These are phyloP conservation scores for Melospiza georgiana DNA, from an alignment of 2,113 vertebrate genomes.

Conservation along the genomic window DNA sequence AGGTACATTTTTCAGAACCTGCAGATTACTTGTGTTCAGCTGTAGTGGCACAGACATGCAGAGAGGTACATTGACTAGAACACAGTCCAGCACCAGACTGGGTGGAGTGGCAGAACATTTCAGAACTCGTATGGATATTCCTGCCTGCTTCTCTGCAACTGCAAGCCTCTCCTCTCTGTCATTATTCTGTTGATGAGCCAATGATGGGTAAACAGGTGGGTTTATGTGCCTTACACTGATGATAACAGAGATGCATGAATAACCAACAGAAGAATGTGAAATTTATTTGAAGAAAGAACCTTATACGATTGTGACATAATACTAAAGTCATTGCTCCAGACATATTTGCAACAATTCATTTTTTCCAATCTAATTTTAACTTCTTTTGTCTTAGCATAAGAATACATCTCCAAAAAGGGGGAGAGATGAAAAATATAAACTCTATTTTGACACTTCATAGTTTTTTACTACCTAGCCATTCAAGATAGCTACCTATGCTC, in stretches of 20 bases:
- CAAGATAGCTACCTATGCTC: not conserved
- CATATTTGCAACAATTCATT: not conserved
- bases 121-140: not conserved
- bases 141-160: not conserved
- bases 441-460: not conserved
- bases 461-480: not conserved
- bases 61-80: not conserved
- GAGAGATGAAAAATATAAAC: not conserved
- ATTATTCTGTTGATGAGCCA: not conserved
- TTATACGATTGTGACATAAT: not conserved
- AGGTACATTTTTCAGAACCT: not conserved
- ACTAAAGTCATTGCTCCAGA: not conserved
- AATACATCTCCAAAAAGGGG: not conserved
- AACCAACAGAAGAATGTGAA: not conserved
- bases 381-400: not conserved
- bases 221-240: not conserved
- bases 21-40: not conserved
- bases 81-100: not conserved
- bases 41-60: not conserved
- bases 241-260: not conserved
- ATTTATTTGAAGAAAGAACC: not conserved
- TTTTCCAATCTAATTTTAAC: not conserved
- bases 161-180: not conserved
- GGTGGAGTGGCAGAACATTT: not conserved
- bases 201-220: not conserved